A percentile compares a stretch with the other conserved stretches of the same genome.
phyloP scores from a whole-genome alignment of 2,888 invertebrate genomes.

The Lamproptera curius region DNA sequence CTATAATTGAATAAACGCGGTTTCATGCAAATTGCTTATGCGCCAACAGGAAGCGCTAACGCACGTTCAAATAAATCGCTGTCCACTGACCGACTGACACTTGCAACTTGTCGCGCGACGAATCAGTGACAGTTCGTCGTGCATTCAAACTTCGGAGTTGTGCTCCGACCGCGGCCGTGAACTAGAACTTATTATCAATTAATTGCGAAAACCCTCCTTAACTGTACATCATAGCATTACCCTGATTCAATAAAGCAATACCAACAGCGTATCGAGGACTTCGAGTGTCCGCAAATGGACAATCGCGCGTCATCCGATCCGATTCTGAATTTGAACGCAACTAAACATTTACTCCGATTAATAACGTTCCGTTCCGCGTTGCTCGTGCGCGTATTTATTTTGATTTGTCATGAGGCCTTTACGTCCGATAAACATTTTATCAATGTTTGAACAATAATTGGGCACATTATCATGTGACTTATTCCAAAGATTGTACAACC shows the following conservation, averaged over 20 bases:
- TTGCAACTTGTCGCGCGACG: constrained; percentile 20
- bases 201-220: constrained; percentile 21
- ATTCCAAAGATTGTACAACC: constrained; percentile 11
- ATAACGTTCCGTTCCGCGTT: constrained; percentile 46
- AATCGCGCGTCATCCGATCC: constrained; percentile 27
- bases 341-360: constrained; percentile 33
- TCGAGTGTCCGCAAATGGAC: constrained; percentile 22
- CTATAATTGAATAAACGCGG: constrained; percentile 70
- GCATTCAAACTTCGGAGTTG: constrained; percentile 40
- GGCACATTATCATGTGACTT: constrained; percentile 32
- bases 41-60: constrained; percentile 42
- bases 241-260: constrained; percentile 10
- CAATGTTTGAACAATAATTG: constrained; percentile 30
- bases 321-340: constrained; percentile 49
- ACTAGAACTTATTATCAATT: constrained; percentile 48
- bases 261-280: constrained; percentile 10
- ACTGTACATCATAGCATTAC: background rate
- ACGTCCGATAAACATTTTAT: constrained; percentile 30
- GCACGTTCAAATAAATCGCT: constrained; percentile 59
- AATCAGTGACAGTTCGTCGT: constrained; percentile 42
- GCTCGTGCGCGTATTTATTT: constrained; percentile 31
- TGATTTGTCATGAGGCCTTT: constrained; percentile 22
- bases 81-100: constrained; percentile 62
- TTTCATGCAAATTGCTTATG: constrained; percentile 63
- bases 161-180: constrained; percentile 42